These are phyloP conservation scores for Drosophila grimshawi DNA, from an alignment of 1,140 invertebrate species.

Conservation along the genomic window DNA sequence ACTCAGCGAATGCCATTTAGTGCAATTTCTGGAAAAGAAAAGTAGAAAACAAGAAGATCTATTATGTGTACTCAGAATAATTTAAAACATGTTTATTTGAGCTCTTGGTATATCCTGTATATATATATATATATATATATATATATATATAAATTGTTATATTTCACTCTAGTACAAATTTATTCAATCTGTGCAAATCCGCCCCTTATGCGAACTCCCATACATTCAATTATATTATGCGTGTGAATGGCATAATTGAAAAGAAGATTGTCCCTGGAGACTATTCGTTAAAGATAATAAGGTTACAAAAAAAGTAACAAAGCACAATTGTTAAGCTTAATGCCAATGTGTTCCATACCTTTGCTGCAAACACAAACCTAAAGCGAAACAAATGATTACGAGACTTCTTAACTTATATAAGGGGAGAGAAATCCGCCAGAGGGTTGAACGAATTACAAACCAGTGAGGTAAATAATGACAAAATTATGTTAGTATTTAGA, in stretches of 20 bases:
- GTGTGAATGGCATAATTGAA: constrained; percentile 79
- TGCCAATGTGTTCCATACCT: constrained; percentile 48
- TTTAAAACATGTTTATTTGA: no score
- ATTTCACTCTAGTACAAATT: constrained; percentile 23
- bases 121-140: not conserved
- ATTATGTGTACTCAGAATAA: no score
- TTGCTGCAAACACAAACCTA: constrained; percentile 3
- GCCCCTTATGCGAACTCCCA: constrained; percentile 30
- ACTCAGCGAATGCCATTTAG: constrained; percentile 51
- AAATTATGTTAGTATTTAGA: constrained; percentile 80
- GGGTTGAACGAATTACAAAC: constrained; percentile 79
- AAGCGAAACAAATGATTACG: constrained; percentile 72
- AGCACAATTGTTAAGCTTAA: constrained; percentile 73
- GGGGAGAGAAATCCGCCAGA: constrained; percentile 35
- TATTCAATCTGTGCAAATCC: constrained; percentile 34
- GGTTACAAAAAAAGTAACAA: constrained; percentile 69
- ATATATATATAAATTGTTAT: not conserved
- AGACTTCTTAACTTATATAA: constrained; percentile 25
- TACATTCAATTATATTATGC: constrained; percentile 78
- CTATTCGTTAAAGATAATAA: constrained; percentile 81
- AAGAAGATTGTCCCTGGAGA: constrained; percentile 73
- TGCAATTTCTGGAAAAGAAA: constrained; percentile 19
- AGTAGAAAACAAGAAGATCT: no score
- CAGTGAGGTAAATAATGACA: constrained; percentile 81
- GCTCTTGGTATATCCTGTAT: not conserved